These are phyloP conservation scores for Oxyteleia sp. DNA, from an alignment of 2,888 invertebrate species.

Conservation along the genomic window DNA sequence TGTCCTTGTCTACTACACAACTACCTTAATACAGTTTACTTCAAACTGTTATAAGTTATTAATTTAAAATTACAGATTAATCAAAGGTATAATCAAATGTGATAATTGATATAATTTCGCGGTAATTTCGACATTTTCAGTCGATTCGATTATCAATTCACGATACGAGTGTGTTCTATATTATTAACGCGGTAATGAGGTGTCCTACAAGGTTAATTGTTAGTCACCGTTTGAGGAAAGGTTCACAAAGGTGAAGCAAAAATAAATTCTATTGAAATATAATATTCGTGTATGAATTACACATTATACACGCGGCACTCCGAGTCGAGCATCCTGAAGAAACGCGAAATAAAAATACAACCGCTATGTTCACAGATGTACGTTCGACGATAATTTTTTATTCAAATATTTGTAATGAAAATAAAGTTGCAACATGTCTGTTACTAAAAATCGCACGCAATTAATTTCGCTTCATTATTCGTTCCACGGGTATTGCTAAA, in stretches of 20 bases:
- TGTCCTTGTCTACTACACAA: no score
- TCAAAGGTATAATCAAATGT: no score
- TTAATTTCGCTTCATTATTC: not conserved
- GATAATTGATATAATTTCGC: no score
- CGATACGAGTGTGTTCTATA: not conserved
- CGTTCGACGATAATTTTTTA: constrained; percentile 2
- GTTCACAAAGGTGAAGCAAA: not conserved
- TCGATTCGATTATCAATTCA: no score
- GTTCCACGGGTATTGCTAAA: not conserved
- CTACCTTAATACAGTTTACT: no score
- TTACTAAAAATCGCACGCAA: not conserved
- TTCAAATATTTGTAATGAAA: constrained; percentile 2
- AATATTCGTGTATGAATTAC: not conserved
- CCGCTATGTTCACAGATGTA: constrained; percentile 4
- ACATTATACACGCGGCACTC: not conserved
- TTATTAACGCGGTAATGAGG: constrained; percentile 1
- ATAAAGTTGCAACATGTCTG: not conserved
- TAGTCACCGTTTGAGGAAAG: not conserved
- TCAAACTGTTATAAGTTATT: no score
- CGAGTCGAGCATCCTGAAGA: not conserved
- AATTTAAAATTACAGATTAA: no score
- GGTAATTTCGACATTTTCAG: no score
- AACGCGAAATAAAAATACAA: not conserved
- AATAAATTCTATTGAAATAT: not conserved
- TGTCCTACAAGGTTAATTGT: constrained; percentile 9